A percentile compares a stretch with the other conserved stretches of the same genome.
phyloP scores from a whole-genome alignment of 2,113 vertebrate genomes.

The Alouatta palliata region DNA sequence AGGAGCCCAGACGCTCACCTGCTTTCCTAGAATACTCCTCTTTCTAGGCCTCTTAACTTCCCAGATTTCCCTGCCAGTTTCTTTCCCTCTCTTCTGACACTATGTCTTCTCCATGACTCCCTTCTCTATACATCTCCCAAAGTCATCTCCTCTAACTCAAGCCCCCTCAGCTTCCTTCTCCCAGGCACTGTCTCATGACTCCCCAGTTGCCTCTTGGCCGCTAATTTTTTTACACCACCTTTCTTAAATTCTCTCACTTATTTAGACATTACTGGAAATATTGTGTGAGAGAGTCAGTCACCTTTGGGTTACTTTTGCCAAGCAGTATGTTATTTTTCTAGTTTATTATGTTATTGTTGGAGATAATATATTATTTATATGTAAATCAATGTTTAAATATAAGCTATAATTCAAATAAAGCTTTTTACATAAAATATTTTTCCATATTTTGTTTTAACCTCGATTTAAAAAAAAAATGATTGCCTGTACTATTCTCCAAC shows the following conservation, averaged over 20 bases:
- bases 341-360: background rate
- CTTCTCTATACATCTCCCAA: background rate
- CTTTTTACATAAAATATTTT: background rate
- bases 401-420: background rate
- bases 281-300: background rate
- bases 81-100: background rate
- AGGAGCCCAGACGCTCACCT: background rate
- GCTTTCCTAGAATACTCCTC: background rate
- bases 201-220: background rate
- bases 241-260: background rate
- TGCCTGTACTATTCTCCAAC: background rate
- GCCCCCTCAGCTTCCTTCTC: rapidly evolving
- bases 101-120: background rate
- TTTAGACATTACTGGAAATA: background rate
- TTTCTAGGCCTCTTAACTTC: background rate
- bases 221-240: background rate
- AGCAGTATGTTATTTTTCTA: background rate
- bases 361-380: background rate
- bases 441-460: background rate
- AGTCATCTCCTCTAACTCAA: background rate
- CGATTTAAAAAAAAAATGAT: background rate
- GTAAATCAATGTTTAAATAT: background rate
- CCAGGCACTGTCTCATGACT: background rate
- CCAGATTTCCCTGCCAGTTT: background rate
- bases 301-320: background rate